Conservation (phyloP, 2,113 vertebrate genomes). For the Trematomus loennbergii region DNA sequence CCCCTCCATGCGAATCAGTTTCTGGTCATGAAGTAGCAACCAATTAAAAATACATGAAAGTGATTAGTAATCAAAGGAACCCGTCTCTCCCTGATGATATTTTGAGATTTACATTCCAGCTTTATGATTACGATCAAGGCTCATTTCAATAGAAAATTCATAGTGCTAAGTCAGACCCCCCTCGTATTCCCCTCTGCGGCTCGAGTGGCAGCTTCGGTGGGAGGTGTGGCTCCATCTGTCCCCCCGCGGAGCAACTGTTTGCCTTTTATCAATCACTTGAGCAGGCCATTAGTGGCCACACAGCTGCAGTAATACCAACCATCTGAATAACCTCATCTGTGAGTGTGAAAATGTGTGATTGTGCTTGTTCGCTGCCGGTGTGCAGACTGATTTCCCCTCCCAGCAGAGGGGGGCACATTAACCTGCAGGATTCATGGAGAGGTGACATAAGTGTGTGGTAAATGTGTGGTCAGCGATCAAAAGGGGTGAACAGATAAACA, state of each 20-base stretch:
- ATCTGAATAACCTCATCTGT: constrained; percentile 66
- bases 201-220: constrained; percentile 59
- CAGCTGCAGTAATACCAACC: constrained; percentile 69
- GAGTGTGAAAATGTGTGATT: constrained; percentile 53
- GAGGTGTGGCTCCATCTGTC: constrained; percentile 74
- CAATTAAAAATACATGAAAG: constrained; percentile 55
- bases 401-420: constrained; percentile 62
- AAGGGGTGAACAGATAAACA: constrained; percentile 73
- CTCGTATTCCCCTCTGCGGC: constrained; percentile 40
- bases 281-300: constrained; percentile 70
- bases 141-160: constrained; percentile 49
- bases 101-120: constrained; percentile 46
- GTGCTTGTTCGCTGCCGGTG: constrained; percentile 42
- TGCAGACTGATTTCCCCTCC: constrained; percentile 34
- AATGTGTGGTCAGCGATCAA: constrained; percentile 73
- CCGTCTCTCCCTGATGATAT: constrained; percentile 38
- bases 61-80: constrained; percentile 57
- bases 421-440: constrained; percentile 66
- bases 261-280: constrained; percentile 81
- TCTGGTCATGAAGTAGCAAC: constrained; percentile 28
- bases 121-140: constrained; percentile 53
- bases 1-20: constrained; percentile 24
- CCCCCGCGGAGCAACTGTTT: constrained; percentile 70
- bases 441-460: constrained; percentile 49
- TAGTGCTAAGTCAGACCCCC: constrained; percentile 41